Conservation (phyloP, 2,797 vertebrate genomes). For the Poecilia wingei region DNA sequence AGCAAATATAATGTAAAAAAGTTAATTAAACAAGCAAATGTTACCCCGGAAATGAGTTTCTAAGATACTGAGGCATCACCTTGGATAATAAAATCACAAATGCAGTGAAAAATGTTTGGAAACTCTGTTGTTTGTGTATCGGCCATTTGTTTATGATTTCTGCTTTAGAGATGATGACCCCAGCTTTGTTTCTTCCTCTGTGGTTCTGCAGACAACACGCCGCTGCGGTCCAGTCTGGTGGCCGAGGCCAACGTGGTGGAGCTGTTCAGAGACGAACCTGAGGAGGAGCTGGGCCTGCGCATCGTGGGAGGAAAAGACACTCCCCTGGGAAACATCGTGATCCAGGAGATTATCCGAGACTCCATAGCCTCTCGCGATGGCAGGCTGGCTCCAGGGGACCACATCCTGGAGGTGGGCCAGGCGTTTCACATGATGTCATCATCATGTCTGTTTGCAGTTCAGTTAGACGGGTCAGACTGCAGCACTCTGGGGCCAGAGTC, state of each 20-base stretch:
- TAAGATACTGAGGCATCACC: not conserved
- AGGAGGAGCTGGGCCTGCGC: slow-evolving; percentile 89
- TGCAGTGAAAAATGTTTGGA: not conserved
- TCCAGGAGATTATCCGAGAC: slow-evolving; percentile 90
- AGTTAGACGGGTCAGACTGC: not conserved
- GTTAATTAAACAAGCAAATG: not conserved
- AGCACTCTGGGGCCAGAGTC: not conserved
- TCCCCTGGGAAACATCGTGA: slow-evolving; percentile 90
- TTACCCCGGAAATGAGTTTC: not conserved
- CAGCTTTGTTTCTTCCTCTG: slow-evolving; percentile 1
- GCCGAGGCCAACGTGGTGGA: slow-evolving; percentile 89
- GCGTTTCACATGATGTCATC: not conserved
- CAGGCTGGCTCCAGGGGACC: slow-evolving; percentile 90
- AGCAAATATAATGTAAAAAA: not conserved
- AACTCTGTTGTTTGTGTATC: too few species aligned
- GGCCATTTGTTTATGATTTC: too few species aligned
- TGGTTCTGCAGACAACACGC: slow-evolving; percentile 80
- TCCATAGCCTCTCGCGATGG: slow-evolving; percentile 86
- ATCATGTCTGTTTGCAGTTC: not conserved
- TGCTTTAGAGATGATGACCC: not conserved
- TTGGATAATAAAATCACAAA: not conserved
- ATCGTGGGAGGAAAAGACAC: slow-evolving; percentile 95
- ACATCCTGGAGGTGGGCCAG: slow-evolving; percentile 88
- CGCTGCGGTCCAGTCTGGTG: slow-evolving; percentile 87
- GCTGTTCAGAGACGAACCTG: slow-evolving; percentile 86